Conservation (phyloP, 2,888 invertebrate species). For the Caenorhabditis panamensis region DNA sequence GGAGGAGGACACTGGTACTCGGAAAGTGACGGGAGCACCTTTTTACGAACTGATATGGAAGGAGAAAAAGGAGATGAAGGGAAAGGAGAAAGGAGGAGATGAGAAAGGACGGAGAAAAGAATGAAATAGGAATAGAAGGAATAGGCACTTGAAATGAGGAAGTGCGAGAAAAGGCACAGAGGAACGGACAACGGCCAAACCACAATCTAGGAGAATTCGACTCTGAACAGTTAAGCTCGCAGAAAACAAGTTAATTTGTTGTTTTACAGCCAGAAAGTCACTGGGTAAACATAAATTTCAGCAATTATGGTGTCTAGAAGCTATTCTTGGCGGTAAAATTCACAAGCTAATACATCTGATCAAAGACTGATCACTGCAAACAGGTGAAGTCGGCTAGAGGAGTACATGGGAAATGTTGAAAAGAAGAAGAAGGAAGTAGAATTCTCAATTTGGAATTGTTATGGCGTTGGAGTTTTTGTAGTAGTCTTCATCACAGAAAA, state of each 20-base stretch:
- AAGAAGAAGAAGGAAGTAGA: too few species aligned
- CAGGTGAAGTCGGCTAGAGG: neutral
- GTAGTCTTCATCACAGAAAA: too few species aligned
- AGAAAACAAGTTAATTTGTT: neutral
- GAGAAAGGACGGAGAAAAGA: neutral
- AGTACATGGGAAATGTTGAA: neutral
- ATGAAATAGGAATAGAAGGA: neutral
- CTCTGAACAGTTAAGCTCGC: neutral
- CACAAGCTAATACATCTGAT: too few species aligned
- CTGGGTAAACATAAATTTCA: neutral
- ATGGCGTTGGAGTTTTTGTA: too few species aligned
- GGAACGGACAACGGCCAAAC: slow-evolving; percentile 24
- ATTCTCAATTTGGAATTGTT: too few species aligned
- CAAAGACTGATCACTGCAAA: too few species aligned
- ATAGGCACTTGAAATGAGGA: slow-evolving; percentile 39
- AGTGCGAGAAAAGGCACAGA: slow-evolving; percentile 29
- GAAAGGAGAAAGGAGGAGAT: neutral
- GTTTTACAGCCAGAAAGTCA: neutral
- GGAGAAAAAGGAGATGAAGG: slow-evolving; percentile 1
- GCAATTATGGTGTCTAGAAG: neutral
- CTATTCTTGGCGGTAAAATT: too few species aligned
- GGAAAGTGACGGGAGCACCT: slow-evolving; percentile 21
- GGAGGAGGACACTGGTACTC: slow-evolving; percentile 28
- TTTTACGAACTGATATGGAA: slow-evolving; percentile 20
- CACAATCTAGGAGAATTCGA: neutral